Percentiles rank a stretch among this genome's conserved stretches.
These are phyloP conservation scores for Borostomias antarcticus DNA, from an alignment of 2,797 vertebrate species.

Conservation along the genomic window DNA sequence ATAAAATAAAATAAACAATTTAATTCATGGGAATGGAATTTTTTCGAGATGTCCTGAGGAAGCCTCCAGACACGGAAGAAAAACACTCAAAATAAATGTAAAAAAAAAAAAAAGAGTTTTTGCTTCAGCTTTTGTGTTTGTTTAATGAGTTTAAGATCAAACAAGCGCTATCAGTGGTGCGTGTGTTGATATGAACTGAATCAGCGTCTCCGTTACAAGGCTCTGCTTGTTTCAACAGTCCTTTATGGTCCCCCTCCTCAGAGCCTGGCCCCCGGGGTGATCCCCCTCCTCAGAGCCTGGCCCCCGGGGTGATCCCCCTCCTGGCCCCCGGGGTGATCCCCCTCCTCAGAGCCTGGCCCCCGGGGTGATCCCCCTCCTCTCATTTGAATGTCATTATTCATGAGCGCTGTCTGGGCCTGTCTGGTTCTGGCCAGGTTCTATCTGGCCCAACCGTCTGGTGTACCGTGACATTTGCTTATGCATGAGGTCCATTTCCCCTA, in stretches of 20 bases:
- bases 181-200: conserved; percentile 29
- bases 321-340: too few relatives aligned
- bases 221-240: conserved; percentile 20
- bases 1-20: conserved; percentile 61
- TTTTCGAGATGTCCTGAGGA: conserved; percentile 20
- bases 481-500: too few relatives aligned
- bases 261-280: too few relatives aligned
- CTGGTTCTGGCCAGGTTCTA: too few relatives aligned
- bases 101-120: background rate
- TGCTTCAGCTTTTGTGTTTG: conserved; percentile 32
- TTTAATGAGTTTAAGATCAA: conserved; percentile 27
- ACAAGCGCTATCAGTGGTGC: conserved; percentile 29
- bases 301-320: too few relatives aligned
- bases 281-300: too few relatives aligned
- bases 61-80: conserved; percentile 43
- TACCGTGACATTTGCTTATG: conserved; percentile 63
- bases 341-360: background rate
- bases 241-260: too few relatives aligned
- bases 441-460: conserved; percentile 16
- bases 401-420: too few relatives aligned
- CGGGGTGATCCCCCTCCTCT: background rate
- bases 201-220: conserved; percentile 34
- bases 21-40: conserved; percentile 42
- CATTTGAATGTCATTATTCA: conserved; percentile 47
- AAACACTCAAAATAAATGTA: conserved; percentile 36